phyloP scores from a whole-genome alignment of 2,888 invertebrate genomes.

The Machimus rusticus region DNA sequence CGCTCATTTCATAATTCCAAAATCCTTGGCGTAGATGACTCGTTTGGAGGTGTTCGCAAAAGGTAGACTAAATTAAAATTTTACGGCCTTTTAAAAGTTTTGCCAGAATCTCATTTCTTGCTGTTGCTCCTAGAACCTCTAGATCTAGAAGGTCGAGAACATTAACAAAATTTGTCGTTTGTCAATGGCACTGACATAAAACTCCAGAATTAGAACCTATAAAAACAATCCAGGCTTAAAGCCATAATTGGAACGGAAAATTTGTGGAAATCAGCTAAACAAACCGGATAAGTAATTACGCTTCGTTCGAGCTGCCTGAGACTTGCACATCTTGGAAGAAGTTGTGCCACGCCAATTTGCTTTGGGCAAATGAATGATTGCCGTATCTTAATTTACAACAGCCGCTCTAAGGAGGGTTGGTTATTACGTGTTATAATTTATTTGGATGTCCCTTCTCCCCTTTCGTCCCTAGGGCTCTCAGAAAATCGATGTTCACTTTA shows the following conservation, averaged over 20 bases:
- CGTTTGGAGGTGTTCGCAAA: neutral
- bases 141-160: neutral
- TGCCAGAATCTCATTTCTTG: neutral
- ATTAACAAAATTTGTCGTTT: neutral
- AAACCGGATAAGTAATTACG: neutral
- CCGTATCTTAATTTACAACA: neutral
- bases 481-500: neutral
- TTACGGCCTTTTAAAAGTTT: neutral
- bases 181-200: neutral
- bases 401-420: neutral
- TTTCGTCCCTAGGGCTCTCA: neutral
- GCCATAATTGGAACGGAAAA: neutral
- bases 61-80: neutral
- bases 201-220: neutral
- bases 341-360: neutral
- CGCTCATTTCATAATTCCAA: neutral
- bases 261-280: neutral
- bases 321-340: neutral
- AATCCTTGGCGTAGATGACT: neutral
- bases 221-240: neutral
- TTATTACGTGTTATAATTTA: neutral
- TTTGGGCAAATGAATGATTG: neutral
- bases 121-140: neutral
- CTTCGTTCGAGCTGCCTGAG: neutral
- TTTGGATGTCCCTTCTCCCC: neutral